Evolutionary conservation across 2,888 invertebrate species (phyloP).

Genomic region (Cyclophora punctaria): DNA sequence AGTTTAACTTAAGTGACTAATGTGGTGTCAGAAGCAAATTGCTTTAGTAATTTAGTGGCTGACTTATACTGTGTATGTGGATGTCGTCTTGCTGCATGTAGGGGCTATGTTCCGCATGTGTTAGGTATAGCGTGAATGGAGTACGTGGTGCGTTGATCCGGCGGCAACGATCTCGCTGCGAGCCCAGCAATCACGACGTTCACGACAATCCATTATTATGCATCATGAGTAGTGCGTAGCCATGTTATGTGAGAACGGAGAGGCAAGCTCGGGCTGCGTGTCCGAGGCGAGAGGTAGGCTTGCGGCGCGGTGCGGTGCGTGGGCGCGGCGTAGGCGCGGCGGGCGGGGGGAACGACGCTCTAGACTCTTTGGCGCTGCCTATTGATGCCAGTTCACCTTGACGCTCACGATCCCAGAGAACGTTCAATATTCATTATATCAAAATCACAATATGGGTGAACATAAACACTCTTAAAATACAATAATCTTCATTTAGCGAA

Average conservation of each 20-base stretch:
- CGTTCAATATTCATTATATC: slow-evolving; percentile 8
- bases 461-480: too few species aligned
- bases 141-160: slow-evolving; percentile 11
- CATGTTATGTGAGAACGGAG: slow-evolving; percentile 29
- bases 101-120: too few species aligned
- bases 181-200: slow-evolving; percentile 13
- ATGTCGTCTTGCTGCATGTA: too few species aligned
- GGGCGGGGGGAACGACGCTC: slow-evolving; percentile 24
- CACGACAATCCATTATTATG: slow-evolving; percentile 36
- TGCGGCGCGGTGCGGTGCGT: slow-evolving; percentile 33
- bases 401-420: slow-evolving; percentile 38
- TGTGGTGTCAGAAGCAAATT: too few species aligned
- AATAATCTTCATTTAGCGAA: too few species aligned
- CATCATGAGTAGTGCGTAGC: slow-evolving; percentile 39
- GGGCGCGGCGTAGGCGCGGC: slow-evolving; percentile 35
- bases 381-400: slow-evolving; percentile 55
- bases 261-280: background rate
- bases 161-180: slow-evolving; percentile 12
- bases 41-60: too few species aligned
- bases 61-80: too few species aligned
- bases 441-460: too few species aligned
- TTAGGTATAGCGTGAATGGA: too few species aligned
- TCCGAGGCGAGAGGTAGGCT: slow-evolving; percentile 42
- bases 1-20: too few species aligned
- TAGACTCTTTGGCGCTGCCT: slow-evolving; percentile 59